These are phyloP conservation scores for Harpalus rubripes DNA, from an alignment of 2,888 invertebrate species.

Conservation along the genomic window DNA sequence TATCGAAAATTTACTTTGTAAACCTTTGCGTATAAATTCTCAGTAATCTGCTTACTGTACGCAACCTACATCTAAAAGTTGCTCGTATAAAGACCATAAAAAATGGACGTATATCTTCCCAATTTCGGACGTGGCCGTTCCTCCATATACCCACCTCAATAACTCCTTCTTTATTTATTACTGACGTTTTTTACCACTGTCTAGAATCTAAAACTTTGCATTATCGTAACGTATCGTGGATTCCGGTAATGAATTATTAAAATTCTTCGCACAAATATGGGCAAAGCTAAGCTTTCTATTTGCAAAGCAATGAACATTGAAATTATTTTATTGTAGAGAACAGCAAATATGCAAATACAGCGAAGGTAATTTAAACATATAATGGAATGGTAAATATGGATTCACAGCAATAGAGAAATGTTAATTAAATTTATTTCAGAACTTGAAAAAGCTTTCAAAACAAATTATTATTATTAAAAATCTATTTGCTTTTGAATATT, in stretches of 20 bases:
- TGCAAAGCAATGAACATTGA: slow-evolving; percentile 8
- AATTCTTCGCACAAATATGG: slow-evolving; percentile 30
- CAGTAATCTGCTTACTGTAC: slow-evolving; percentile 30
- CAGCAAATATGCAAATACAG: neutral
- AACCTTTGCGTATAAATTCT: slow-evolving; percentile 12
- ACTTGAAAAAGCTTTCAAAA: neutral
- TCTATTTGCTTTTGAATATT: neutral
- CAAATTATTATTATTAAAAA: neutral
- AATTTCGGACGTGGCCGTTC: slow-evolving; percentile 37
- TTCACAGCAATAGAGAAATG: neutral
- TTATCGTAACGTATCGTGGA: slow-evolving; percentile 14
- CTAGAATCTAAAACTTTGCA: slow-evolving; percentile 12
- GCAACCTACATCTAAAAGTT: slow-evolving; percentile 26
- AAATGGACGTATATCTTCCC: slow-evolving; percentile 40
- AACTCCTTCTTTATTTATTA: slow-evolving; percentile 31
- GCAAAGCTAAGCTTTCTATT: slow-evolving; percentile 3
- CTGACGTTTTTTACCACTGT: slow-evolving; percentile 38
- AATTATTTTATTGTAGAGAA: neutral
- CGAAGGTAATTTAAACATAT: neutral
- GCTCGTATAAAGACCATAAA: slow-evolving; percentile 40
- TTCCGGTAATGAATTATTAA: slow-evolving; percentile 34
- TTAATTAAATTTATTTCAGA: neutral
- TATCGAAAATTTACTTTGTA: slow-evolving; percentile 4
- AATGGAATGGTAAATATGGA: neutral
- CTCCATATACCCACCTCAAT: neutral